Evolutionary conservation across 2,888 invertebrate genomes (phyloP), one percentile per base, ranked within the genome.

Genomic region (Gasteruption jaculator): DNA sequence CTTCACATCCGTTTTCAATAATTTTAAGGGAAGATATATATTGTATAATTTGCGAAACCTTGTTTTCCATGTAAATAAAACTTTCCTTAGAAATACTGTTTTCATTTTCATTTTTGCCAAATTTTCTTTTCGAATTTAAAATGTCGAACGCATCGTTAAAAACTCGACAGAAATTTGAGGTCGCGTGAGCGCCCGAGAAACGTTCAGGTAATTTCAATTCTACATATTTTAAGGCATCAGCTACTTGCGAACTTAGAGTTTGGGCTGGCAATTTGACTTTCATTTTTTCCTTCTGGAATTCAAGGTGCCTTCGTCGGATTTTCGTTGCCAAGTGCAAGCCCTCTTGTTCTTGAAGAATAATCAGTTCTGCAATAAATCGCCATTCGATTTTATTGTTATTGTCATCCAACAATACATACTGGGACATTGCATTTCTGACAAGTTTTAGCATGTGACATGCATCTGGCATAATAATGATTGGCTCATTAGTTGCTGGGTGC

Each of bases 371-470:
- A n/a, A 46, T 4, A 30, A 24, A 46, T 7, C 15, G 16, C 40
- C 38, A 46, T 8, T 15, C 5, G 10, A 46, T 39, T 7, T n/a
- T 25, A 2, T 33, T 12, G 20, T 31, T 33, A 18, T 39, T 16
- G 4, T 29, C 12, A 15, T 43, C 43, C 5, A 24, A 18, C 5
- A 41, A 8, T 3, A n/a, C 7, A 18, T 34, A 31, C 2, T 34
- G 24, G 18, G 33, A 18, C 18, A 38, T 2, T 8, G 35, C 16
- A 33, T 30, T 43, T 30, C 38, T 3, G 11, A 33, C n/a, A 4
- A 43, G 19, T 27, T 43, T 46, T 2, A 46, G 5, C 46, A 43
- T 46, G 22, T 46, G 46, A 11, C 43, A 41, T 4, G 41, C 26
- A 26, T 46, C 46, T 4, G 26, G 29, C 18, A 31, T 18, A 6